Percentiles rank a stretch among this genome's conserved stretches.
phyloP scores from a whole-genome alignment of 2,888 invertebrate species.

The Panzeria rudis region DNA sequence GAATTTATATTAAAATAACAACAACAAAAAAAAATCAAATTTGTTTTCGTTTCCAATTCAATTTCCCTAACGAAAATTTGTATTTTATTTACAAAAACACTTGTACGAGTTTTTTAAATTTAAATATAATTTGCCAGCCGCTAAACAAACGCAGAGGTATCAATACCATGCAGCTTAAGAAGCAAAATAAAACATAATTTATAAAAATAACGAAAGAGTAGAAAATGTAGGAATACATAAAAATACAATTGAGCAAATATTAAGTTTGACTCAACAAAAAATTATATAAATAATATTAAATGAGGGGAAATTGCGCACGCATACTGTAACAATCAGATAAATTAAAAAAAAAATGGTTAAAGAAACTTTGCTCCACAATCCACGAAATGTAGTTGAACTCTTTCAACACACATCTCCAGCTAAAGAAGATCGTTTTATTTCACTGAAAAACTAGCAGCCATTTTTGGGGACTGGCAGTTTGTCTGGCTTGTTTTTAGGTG shows the following conservation, averaged over 20 bases:
- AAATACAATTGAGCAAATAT: slow-evolving; percentile 26
- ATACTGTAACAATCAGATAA: slow-evolving; percentile 66
- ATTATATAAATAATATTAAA: not conserved
- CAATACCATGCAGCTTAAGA: slow-evolving; percentile 11
- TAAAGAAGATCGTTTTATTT: slow-evolving; percentile 50
- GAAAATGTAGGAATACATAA: slow-evolving; percentile 30
- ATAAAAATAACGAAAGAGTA: slow-evolving; percentile 38
- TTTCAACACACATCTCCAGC: slow-evolving; percentile 42
- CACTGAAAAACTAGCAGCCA: slow-evolving; percentile 57
- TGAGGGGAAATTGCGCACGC: slow-evolving; percentile 70
- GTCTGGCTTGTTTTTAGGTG: not conserved
- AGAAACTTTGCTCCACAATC: slow-evolving; percentile 37
- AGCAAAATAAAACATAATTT: slow-evolving; percentile 57
- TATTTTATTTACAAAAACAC: too few species aligned
- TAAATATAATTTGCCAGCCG: slow-evolving; percentile 21
- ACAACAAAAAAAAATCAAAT: too few species aligned
- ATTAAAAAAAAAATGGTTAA: slow-evolving; percentile 48
- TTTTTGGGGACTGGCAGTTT: slow-evolving; percentile 64
- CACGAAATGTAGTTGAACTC: slow-evolving; percentile 58
- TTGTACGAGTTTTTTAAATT: too few species aligned
- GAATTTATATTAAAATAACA: too few species aligned
- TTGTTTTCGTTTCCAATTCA: too few species aligned
- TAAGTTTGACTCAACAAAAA: slow-evolving; percentile 34
- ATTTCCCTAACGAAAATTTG: too few species aligned
- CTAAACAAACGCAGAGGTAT: not conserved